Conservation (phyloP, 2,113 vertebrate genomes). For the Ceyx cyanopectus region DNA sequence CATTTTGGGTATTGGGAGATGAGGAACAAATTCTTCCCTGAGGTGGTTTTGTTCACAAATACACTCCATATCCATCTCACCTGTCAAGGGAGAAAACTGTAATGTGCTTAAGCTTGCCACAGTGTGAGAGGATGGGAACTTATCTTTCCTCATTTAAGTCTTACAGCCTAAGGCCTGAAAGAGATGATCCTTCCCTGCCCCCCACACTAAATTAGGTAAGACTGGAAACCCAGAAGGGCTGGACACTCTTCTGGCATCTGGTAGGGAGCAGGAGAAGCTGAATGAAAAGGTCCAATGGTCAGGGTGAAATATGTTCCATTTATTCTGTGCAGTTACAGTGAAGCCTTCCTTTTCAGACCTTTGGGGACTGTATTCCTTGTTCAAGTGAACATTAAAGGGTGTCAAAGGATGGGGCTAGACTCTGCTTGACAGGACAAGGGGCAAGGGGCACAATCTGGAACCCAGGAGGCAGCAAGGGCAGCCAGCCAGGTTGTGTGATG, state of each 20-base stretch:
- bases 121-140: neutral
- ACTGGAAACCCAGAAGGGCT: neutral
- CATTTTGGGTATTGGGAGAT: constrained; percentile 36
- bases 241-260: neutral
- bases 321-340: neutral
- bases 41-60: constrained; percentile 44
- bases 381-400: neutral
- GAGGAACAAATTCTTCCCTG: constrained; percentile 61
- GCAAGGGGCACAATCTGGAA: neutral
- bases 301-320: neutral
- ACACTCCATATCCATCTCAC: neutral
- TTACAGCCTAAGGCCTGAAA: neutral
- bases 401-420: neutral
- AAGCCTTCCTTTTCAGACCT: neutral
- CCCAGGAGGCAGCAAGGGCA: neutral
- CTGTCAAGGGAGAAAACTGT: neutral
- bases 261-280: neutral
- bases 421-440: neutral
- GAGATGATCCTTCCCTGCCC: neutral
- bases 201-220: fast-evolving
- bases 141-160: neutral
- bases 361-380: neutral
- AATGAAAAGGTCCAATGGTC: neutral
- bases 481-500: neutral
- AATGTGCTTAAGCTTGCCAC: constrained; percentile 2